Base-by-base conservation (phyloP, 2,888 invertebrate genomes). In the Eudemis profundana region DNA sequence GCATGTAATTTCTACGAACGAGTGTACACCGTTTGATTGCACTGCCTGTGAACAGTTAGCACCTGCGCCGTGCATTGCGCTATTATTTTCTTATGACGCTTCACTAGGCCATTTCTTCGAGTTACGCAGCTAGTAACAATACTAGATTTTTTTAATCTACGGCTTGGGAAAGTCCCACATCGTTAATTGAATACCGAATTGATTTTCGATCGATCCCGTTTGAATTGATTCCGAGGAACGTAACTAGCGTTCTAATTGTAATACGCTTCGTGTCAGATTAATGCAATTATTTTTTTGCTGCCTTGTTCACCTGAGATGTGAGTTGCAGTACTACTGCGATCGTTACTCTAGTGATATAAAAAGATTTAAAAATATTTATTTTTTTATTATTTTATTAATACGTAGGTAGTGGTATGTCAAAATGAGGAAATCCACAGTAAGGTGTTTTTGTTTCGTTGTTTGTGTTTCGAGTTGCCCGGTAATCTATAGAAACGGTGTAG, bases 121-220 rank as follows among this genome's bases (percentile, higher is more conserved):
- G 83, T 88, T 89, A 86, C 78, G 75, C 75, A 81, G 71, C 72
- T 78, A 80, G 78, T 78, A 59, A 87, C 87, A 87, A 86, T 85
- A 79, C 79, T 77, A 84, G 84, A 87, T 87, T 85, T n/a, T n/a
- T n/a, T n/a, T n/a, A n/a, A n/a, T n/a, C n/a, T 85, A 78, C 83
- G 85, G 81, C 83, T 79, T 85, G 84, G 85, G 85, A 87, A 89
- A 84, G 81, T 82, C 82, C 78, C 79, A 75, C 82, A 83, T 85
- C 79, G 76, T 84, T 86, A 87, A 90, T 91, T 89, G 86, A 89
- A 89, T 86, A 82, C 81, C 81, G 83, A 86, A 89, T 89, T 82
- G 82, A 87, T 87, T 87, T 86, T 85, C 77, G 75, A 82, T 83
- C 81, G 77, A 86, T 86, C 79, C 80, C 84, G 85, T 87, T 87